These are phyloP conservation scores for Archivesica marissinica DNA, from an alignment of 1,140 invertebrate genomes.

Conservation along the genomic window DNA sequence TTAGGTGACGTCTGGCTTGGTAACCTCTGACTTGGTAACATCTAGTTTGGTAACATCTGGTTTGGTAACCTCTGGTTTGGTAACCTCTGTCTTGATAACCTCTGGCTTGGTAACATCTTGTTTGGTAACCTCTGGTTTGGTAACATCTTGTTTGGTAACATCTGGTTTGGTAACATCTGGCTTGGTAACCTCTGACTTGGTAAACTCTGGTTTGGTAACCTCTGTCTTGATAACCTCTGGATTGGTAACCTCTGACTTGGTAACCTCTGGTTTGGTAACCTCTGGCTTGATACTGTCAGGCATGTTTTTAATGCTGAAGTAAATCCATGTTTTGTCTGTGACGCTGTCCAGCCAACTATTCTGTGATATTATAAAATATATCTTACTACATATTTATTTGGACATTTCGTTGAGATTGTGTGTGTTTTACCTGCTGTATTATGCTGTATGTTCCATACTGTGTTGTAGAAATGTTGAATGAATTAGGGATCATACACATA, in stretches of 20 bases:
- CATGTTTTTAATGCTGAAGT: too few relatives aligned
- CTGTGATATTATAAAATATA: too few relatives aligned
- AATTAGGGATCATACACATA: too few relatives aligned
- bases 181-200: not conserved
- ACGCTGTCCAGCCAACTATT: too few relatives aligned
- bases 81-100: not conserved
- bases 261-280: not conserved
- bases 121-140: not conserved
- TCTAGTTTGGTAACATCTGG: not conserved
- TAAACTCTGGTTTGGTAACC: not conserved
- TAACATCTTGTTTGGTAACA: not conserved
- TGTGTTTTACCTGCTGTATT: too few relatives aligned
- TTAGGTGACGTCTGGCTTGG: not conserved
- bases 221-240: not conserved
- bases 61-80: not conserved
- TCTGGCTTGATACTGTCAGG: not conserved
- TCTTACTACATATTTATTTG: too few relatives aligned
- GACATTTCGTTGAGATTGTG: too few relatives aligned
- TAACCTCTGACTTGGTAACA: not conserved
- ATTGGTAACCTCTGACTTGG: not conserved
- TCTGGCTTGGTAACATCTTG: not conserved
- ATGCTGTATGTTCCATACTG: too few relatives aligned
- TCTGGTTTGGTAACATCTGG: not conserved
- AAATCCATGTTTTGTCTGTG: too few relatives aligned
- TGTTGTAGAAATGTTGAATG: too few relatives aligned